These are phyloP conservation scores for Chrysomela aeneicollis DNA, from an alignment of 2,888 invertebrate genomes.

Conservation along the genomic window DNA sequence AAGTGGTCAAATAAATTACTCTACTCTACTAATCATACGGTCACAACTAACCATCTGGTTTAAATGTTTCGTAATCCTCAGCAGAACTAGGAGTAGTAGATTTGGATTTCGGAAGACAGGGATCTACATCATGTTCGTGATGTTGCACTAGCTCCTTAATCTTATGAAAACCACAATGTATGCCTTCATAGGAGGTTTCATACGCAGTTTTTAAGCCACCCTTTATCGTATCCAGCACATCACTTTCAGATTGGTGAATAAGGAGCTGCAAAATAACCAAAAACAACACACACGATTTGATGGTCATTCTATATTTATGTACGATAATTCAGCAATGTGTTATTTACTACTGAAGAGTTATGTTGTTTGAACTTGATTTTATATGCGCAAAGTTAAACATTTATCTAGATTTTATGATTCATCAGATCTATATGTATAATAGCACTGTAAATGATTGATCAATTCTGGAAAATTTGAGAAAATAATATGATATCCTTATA, in stretches of 20 bases:
- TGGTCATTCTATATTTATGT: background rate
- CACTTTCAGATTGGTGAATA: background rate
- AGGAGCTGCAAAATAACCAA: background rate
- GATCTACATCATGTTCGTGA: slow-evolving; percentile 21
- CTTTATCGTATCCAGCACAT: slow-evolving; percentile 8
- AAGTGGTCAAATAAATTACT: too few species aligned
- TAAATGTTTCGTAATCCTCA: background rate
- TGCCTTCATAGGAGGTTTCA: slow-evolving; percentile 5
- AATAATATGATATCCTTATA: too few species aligned
- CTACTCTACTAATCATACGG: too few species aligned
- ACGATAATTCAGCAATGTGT: background rate
- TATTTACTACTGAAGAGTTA: background rate
- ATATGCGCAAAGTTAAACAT: background rate
- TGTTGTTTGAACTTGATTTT: background rate
- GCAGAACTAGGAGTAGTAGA: background rate
- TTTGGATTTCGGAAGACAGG: slow-evolving; percentile 6
- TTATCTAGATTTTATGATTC: background rate
- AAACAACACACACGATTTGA: background rate
- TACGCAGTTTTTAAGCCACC: slow-evolving; percentile 13
- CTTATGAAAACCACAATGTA: slow-evolving; percentile 21
- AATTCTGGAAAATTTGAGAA: too few species aligned
- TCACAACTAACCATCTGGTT: background rate
- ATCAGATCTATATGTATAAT: background rate
- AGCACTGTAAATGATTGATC: background rate
- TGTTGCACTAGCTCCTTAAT: slow-evolving; percentile 18